Percentiles rank a stretch among this genome's conserved stretches.
These are phyloP conservation scores for Dermatemys mawii DNA, from an alignment of 2,113 vertebrate genomes.

Conservation along the genomic window DNA sequence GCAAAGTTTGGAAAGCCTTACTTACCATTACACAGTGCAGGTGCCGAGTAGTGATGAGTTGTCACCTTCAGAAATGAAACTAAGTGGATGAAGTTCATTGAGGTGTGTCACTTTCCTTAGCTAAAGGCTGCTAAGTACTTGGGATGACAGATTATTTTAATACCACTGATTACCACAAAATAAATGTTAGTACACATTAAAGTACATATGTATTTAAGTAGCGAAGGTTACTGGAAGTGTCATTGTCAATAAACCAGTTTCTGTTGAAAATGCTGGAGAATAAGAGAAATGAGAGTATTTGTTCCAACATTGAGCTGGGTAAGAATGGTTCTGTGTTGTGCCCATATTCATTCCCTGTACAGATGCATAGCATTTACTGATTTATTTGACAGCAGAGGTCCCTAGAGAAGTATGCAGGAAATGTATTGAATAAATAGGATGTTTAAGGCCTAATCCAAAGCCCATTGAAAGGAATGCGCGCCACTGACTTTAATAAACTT, in stretches of 20 bases:
- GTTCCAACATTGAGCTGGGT: neutral
- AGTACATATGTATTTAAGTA: neutral
- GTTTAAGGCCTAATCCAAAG: neutral
- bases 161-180: neutral
- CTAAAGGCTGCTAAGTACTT: neutral
- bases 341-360: slow-evolving; percentile 38
- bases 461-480: neutral
- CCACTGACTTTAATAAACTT: neutral
- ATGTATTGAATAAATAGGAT: neutral
- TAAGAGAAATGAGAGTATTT: slow-evolving; percentile 48
- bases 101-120: neutral
- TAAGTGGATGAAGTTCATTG: neutral
- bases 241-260: neutral
- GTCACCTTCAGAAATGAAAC: neutral
- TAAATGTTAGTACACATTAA: neutral
- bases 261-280: slow-evolving; percentile 9
- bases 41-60: neutral
- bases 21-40: neutral
- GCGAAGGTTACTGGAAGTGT: neutral
- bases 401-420: neutral
- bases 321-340: neutral
- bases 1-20: neutral
- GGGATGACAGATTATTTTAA: neutral
- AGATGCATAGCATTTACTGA: neutral
- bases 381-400: neutral